Evolutionary conservation across 2,797 vertebrate genomes (phyloP), one percentile per base, ranked within the genome.

Genomic region (Sebastes minor): DNA sequence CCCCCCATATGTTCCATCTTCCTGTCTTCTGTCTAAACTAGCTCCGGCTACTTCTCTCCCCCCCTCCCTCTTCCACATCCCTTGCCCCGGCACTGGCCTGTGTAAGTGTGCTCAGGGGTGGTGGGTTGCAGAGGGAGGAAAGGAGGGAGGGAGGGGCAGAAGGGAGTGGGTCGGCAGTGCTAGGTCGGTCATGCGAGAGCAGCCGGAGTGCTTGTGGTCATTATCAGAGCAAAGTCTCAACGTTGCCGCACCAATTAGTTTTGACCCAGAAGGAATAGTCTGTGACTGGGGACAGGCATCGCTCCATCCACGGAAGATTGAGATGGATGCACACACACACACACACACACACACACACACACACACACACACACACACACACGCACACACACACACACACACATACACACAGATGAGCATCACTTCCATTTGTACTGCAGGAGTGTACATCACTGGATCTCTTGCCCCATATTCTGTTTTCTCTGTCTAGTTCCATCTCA

Each of bases 231-330:
- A 86, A 81, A 88, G 90, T 90, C 85, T 92, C 82, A 90, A 90
- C 90, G 67, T 89, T 93, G 93, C 90, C 57, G 86, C 91, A 94
- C 95, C 94, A 95, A 95, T 96, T 96, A 95, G 92, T 95, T 95
- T 90, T 95, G 95, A 95, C 94, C 95, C 94, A 94, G 95, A 95
- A 96, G 93, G 93, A 94, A 93, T 81, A 86, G 87, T 90, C 86
- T 88, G 85, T 69, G 88, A 93, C 72, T 59, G 77, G 76, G 78
- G 88, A 90, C 70, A 73, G 87, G 88, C 92, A 87, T 81, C 62
- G 55, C 84, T 94, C 89, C 82, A 83, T 91, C 83, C 79, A 75
- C 73, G 32, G 81, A 78, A 85, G 76, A 91, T 82, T 90, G 67
- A 89, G 69, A 85, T 63, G 35, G 82, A 84, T 84, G 74, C 68